Evolutionary conservation across 2,113 vertebrate species (phyloP).

Genomic region (Candoia aspera): DNA sequence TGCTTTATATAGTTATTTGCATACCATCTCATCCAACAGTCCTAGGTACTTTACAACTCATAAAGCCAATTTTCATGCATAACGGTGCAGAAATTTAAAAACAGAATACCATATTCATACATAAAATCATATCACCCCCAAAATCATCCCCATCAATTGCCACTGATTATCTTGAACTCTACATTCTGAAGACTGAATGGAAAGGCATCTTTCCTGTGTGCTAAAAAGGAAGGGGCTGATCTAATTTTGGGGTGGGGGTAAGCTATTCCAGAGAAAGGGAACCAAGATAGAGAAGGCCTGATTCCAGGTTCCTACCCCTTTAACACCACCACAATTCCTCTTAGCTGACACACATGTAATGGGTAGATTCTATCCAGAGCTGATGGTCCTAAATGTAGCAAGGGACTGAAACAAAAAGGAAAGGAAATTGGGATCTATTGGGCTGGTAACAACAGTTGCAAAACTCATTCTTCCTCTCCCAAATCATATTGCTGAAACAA

Average conservation of each 20-base stretch:
- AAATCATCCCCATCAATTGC: background rate
- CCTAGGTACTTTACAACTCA: background rate
- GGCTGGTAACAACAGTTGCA: background rate
- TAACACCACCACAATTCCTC: background rate
- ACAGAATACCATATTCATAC: background rate
- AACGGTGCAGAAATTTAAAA: background rate
- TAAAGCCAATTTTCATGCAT: background rate
- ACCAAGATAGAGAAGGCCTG: background rate
- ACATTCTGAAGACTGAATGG: background rate
- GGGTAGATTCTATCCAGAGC: background rate
- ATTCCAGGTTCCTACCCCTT: background rate
- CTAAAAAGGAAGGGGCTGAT: background rate
- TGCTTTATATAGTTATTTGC: background rate
- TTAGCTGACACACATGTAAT: background rate
- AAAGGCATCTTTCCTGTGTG: background rate
- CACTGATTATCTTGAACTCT: background rate
- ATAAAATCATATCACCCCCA: background rate
- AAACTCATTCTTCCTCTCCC: background rate
- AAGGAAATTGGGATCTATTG: background rate
- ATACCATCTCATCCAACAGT: background rate
- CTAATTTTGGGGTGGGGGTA: background rate
- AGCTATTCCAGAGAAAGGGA: background rate
- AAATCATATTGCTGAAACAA: background rate
- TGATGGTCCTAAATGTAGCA: background rate
- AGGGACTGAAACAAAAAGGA: background rate